Evolutionary conservation across 2,113 vertebrate genomes (phyloP).

Genomic region (Oncorhynchus masou): DNA sequence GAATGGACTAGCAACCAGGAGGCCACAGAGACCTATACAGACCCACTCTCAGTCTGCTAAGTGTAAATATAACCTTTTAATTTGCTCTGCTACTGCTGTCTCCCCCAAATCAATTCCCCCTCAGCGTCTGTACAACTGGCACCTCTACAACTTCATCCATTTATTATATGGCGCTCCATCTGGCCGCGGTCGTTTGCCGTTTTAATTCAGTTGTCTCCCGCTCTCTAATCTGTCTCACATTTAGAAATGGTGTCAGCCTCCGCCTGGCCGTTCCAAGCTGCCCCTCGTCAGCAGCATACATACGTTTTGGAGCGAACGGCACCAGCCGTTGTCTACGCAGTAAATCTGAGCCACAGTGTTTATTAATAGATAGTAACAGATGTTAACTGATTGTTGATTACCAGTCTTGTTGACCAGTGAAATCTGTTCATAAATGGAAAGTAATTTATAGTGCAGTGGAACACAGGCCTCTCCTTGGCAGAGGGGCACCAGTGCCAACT

Average conservation of each 20-base stretch:
- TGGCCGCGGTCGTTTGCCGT: conserved; percentile 77
- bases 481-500: conserved; percentile 44
- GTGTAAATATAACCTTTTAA: conserved; percentile 76
- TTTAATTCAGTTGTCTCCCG: conserved; percentile 80
- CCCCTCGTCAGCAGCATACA: conserved; percentile 70
- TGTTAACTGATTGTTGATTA: conserved; percentile 84
- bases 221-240: conserved; percentile 79
- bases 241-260: conserved; percentile 72
- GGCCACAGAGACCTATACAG: conserved; percentile 43
- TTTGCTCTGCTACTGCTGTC: conserved; percentile 47
- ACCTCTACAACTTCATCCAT: conserved; percentile 78
- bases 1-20: conserved; percentile 61
- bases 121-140: conserved; percentile 77
- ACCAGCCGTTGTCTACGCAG: conserved; percentile 59
- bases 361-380: conserved; percentile 83
- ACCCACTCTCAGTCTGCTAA: conserved; percentile 61
- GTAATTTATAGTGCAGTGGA: conserved; percentile 68
- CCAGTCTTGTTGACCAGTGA: conserved; percentile 78
- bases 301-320: conserved; percentile 64
- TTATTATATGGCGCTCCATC: conserved; percentile 80
- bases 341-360: conserved; percentile 69
- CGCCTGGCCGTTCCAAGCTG: conserved; percentile 40
- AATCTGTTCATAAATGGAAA: conserved; percentile 81
- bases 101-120: conserved; percentile 61
- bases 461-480: conserved; percentile 48